phyloP scores from a whole-genome alignment of 1,140 invertebrate species.

The Diabrotica undecimpunctata region DNA sequence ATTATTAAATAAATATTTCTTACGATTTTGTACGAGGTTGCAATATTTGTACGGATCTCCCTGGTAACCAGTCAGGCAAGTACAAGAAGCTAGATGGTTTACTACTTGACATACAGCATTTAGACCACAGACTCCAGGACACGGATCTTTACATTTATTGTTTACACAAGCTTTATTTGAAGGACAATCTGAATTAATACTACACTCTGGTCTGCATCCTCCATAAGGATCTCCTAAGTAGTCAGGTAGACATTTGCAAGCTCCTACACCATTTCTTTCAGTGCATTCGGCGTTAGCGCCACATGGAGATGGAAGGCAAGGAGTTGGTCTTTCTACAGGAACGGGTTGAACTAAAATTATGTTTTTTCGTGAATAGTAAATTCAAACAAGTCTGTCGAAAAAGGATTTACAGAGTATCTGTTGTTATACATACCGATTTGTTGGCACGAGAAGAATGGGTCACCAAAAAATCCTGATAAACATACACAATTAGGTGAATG shows the following conservation, averaged over 20 bases:
- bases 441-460: constrained; percentile 56
- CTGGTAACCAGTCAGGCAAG: constrained; percentile 55
- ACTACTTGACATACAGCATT: constrained; percentile 61
- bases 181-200: constrained; percentile 65
- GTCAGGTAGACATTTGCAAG: constrained; percentile 62
- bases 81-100: constrained; percentile 57
- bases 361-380: neutral
- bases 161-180: constrained; percentile 58
- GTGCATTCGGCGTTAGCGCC: constrained; percentile 67
- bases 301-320: constrained; percentile 67
- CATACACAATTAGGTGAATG: constrained; percentile 75
- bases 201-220: constrained; percentile 68
- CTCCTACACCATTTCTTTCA: constrained; percentile 62
- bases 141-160: constrained; percentile 62
- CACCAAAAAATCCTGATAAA: constrained; percentile 57
- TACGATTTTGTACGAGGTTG: constrained; percentile 53
- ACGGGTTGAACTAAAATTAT: constrained; percentile 37
- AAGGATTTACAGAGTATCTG: too few species aligned
- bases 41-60: constrained; percentile 62
- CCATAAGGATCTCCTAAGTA: constrained; percentile 72
- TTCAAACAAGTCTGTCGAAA: neutral
- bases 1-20: constrained; percentile 30
- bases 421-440: constrained; percentile 9
- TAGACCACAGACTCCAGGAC: constrained; percentile 62
- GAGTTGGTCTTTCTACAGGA: constrained; percentile 47